Conservation (phyloP, 2,888 invertebrate genomes). For the Plebejus melissa region DNA sequence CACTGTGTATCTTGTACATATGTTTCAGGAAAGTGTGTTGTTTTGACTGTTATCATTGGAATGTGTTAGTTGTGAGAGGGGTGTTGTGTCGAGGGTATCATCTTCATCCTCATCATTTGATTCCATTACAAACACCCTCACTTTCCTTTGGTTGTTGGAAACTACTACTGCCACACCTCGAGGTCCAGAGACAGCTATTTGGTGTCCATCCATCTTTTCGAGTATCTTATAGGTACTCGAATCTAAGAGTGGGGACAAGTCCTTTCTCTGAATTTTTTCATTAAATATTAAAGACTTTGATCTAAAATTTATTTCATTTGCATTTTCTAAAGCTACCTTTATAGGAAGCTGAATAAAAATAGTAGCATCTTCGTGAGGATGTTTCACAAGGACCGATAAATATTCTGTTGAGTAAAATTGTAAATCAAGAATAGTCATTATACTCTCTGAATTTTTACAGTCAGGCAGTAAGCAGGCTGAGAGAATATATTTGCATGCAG, state of each 20-base stretch:
- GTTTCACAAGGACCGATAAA: constrained; percentile 84
- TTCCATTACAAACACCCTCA: constrained; percentile 94
- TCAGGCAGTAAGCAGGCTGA: constrained; percentile 62
- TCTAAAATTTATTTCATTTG: constrained; percentile 58
- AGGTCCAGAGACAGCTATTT: constrained; percentile 91
- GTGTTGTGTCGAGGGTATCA: constrained; percentile 69
- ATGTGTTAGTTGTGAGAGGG: constrained; percentile 55
- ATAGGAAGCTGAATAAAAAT: constrained; percentile 73
- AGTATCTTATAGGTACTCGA: constrained; percentile 77
- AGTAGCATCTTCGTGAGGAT: constrained; percentile 63
- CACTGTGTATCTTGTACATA: constrained; percentile 33
- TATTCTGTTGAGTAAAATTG: constrained; percentile 87
- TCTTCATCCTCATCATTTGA: constrained; percentile 94
- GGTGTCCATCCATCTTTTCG: constrained; percentile 82
- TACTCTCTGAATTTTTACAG: constrained; percentile 42
- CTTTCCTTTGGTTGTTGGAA: constrained; percentile 87
- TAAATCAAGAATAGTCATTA: constrained; percentile 79
- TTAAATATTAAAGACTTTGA: constrained; percentile 61
- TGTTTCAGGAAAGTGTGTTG: constrained; percentile 50
- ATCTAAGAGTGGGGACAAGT: constrained; percentile 76
- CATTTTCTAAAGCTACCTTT: constrained; percentile 69
- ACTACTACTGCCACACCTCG: constrained; percentile 91
- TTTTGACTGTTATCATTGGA: constrained; percentile 50
- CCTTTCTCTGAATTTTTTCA: constrained; percentile 68
- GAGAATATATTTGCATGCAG: constrained; percentile 77